A percentile compares a stretch with the other conserved stretches of the same genome.
Conservation (phyloP, 2,888 invertebrate species). For the Zootermopsis nevadensis region DNA sequence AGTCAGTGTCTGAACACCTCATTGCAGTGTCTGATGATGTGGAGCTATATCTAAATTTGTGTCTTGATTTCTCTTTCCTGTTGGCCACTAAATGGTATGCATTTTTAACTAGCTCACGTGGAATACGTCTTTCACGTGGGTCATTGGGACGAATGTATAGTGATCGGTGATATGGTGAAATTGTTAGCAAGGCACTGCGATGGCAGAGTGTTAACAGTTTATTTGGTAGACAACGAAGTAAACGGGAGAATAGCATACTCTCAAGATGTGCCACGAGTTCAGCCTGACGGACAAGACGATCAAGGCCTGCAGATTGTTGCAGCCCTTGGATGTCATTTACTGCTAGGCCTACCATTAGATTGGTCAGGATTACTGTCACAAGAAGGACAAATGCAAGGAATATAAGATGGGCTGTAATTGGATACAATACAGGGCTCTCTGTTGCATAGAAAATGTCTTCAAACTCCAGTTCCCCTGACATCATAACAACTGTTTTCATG, state of each 20-base stretch:
- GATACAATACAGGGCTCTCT: slow-evolving; percentile 69
- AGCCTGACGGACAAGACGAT: slow-evolving; percentile 83
- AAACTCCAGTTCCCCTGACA: slow-evolving; percentile 88
- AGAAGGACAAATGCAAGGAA: slow-evolving; percentile 81
- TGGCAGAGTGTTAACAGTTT: slow-evolving; percentile 75
- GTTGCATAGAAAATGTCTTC: slow-evolving; percentile 82
- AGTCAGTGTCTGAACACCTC: neutral
- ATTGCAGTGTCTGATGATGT: neutral
- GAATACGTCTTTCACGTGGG: slow-evolving; percentile 80
- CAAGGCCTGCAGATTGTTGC: slow-evolving; percentile 72
- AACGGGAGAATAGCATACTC: slow-evolving; percentile 82
- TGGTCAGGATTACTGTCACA: slow-evolving; percentile 85
- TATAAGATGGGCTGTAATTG: slow-evolving; percentile 79
- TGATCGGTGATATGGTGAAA: slow-evolving; percentile 77
- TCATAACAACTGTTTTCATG: slow-evolving; percentile 87
- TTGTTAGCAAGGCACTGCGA: slow-evolving; percentile 79
- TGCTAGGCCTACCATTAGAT: slow-evolving; percentile 85
- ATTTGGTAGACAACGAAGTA: slow-evolving; percentile 70
- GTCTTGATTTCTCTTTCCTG: slow-evolving; percentile 65
- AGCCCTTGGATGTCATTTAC: slow-evolving; percentile 82
- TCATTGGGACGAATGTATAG: slow-evolving; percentile 85
- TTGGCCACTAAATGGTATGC: slow-evolving; percentile 81
- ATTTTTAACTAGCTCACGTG: slow-evolving; percentile 78
- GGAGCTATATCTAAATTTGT: slow-evolving; percentile 22
- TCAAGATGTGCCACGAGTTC: slow-evolving; percentile 85